A percentile compares a stretch with the other conserved stretches of the same genome.
These are phyloP conservation scores for Drosophila navojoa DNA, from an alignment of 1,140 invertebrate species.

Conservation along the genomic window DNA sequence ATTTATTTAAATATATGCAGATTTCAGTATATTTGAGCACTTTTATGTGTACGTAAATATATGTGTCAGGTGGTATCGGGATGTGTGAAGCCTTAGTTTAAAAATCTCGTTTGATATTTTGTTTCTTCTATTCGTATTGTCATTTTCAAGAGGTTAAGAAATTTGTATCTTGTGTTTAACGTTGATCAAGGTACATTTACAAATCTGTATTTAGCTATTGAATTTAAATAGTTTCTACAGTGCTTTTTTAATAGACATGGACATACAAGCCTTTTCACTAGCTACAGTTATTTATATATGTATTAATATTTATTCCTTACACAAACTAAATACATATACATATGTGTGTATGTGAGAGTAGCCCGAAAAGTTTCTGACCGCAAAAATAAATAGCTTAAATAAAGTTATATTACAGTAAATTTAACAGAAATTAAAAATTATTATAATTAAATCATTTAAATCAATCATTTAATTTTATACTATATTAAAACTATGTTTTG, in stretches of 20 bases:
- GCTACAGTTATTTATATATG: slow-evolving; percentile 36
- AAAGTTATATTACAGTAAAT: too few species aligned
- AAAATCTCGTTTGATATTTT: slow-evolving; percentile 7
- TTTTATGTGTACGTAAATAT: slow-evolving; percentile 21
- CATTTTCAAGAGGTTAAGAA: slow-evolving; percentile 68
- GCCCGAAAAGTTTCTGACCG: too few species aligned
- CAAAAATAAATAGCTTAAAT: too few species aligned
- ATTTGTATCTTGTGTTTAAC: slow-evolving; percentile 54
- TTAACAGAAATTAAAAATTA: too few species aligned
- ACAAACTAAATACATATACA: too few species aligned
- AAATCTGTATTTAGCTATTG: slow-evolving; percentile 26
- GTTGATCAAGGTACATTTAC: slow-evolving; percentile 34
- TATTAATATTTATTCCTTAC: background rate
- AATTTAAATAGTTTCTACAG: slow-evolving; percentile 50
- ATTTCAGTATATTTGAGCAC: slow-evolving; percentile 7
- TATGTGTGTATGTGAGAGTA: too few species aligned
- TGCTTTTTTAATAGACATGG: slow-evolving; percentile 19
- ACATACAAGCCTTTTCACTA: slow-evolving; percentile 50
- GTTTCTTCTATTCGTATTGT: slow-evolving; percentile 57
- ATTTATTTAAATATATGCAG: slow-evolving; percentile 21
- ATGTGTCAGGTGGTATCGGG: slow-evolving; percentile 58
- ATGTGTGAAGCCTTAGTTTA: slow-evolving; percentile 38
- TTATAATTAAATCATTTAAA: too few species aligned
- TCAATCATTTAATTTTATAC: too few species aligned
- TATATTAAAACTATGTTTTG: too few species aligned